phyloP scores from a whole-genome alignment of 2,113 vertebrate species.

The Neotoma lepida region DNA sequence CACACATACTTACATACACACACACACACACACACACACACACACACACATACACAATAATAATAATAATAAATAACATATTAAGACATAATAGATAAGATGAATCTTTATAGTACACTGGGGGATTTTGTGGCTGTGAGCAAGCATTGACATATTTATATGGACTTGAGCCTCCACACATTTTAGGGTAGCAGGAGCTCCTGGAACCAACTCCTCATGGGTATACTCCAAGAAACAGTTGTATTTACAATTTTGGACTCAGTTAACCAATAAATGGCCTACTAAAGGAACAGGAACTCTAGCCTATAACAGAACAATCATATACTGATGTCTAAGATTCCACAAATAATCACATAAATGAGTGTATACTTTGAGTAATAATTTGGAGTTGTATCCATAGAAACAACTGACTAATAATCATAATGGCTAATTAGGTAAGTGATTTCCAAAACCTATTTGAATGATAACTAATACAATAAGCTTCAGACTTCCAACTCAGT shows the following conservation, averaged over 20 bases:
- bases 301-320: not conserved
- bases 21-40: not conserved
- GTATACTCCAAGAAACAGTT: not conserved
- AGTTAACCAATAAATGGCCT: not conserved
- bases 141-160: too few relatives aligned
- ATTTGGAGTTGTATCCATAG: slow-evolving; percentile 63
- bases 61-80: not conserved
- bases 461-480: slow-evolving; percentile 61
- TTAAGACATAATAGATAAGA: not conserved
- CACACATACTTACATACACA: not conserved
- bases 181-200: not conserved
- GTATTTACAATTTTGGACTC: not conserved
- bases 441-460: slow-evolving; percentile 67
- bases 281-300: not conserved
- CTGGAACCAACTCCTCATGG: not conserved
- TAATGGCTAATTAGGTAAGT: slow-evolving; percentile 69
- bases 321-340: not conserved
- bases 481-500: slow-evolving; percentile 45
- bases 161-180: not conserved
- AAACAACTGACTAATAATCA: slow-evolving; percentile 69
- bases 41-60: not conserved
- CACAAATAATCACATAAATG: slow-evolving; percentile 59
- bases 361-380: slow-evolving; percentile 61
- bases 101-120: not conserved
- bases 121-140: not conserved